These are phyloP conservation scores for Tineola bisselliella DNA, from an alignment of 2,888 invertebrate genomes.

Conservation along the genomic window DNA sequence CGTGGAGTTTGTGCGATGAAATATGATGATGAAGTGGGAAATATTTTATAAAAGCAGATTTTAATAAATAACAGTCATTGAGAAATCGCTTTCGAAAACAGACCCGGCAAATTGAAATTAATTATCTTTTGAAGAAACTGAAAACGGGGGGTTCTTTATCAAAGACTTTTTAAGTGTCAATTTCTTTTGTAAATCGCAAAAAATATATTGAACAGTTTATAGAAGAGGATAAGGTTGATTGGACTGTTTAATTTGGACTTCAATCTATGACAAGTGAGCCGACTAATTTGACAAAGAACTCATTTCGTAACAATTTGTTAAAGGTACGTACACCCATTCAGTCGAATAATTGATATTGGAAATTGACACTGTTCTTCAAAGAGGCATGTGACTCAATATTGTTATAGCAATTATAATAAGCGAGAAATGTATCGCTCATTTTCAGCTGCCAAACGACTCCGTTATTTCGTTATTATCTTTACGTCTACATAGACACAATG, in stretches of 20 bases:
- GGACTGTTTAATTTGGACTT: slow-evolving; percentile 10
- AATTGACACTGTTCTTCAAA: slow-evolving; percentile 3
- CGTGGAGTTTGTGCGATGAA: no score
- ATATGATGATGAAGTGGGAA: no score
- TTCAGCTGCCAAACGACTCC: no score
- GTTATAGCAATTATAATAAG: not conserved
- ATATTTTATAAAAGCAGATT: not conserved
- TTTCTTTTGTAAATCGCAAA: not conserved
- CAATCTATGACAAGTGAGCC: slow-evolving; percentile 10
- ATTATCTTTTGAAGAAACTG: not conserved
- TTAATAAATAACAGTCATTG: not conserved
- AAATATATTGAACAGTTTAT: not conserved
- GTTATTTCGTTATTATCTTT: no score
- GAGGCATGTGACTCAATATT: not conserved
- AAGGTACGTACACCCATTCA: not conserved
- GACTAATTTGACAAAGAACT: slow-evolving; percentile 11
- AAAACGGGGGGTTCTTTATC: not conserved
- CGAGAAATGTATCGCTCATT: not conserved
- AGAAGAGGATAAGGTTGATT: not conserved
- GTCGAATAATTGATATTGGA: slow-evolving; percentile 9
- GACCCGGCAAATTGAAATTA: not conserved
- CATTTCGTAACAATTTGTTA: slow-evolving; percentile 11
- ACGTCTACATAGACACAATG: no score
- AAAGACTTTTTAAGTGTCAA: slow-evolving; percentile 6
- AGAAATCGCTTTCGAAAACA: slow-evolving; percentile 1